Base-by-base conservation (phyloP, 2,888 invertebrate genomes). In the Campoletis raptor region DNA sequence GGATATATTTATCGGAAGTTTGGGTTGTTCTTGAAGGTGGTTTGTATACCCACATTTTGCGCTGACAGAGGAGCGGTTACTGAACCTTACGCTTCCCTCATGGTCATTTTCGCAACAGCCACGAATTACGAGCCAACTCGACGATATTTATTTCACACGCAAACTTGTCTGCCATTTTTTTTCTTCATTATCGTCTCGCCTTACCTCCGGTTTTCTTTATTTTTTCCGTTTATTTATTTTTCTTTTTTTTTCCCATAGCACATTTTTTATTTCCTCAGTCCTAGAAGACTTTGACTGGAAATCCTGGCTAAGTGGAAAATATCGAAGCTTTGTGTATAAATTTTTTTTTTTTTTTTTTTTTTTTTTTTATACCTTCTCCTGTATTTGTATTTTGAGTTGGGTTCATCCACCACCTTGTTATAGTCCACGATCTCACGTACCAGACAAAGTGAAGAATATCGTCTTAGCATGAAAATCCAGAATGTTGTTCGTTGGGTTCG, bases 111-210 rank as follows among this genome's bases (percentile, higher is more conserved):
- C 70, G 48, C 57, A 76, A 76, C 64, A 9, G 69, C 74, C 52
- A 77, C 61, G 64, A 80, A 66, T 85, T 85, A 85, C 37, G 80
- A 73, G 70, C 61, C 69, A 48, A 85, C 36, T 40, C 45, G 36
- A 76, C 70, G 52, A 66, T 74, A 85, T 85, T 85, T 81, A 85
- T 85, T 66, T 72, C 76, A 37, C 81, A 76, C 84, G 80, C 73
- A n/a, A 84, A 40, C 67, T 21, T 66, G 52, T 40, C 69, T 70
- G 48, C 61, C 70, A 36, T 67, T 45, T 40, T 21, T 52, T 45
- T 74, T 66, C 48, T 24, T 67, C 67, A 69, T 57, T 76, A 67
- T 83, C 69, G 70, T 52, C 64, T 70, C 54, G 18, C 30, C 18
- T 69, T 37, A 61, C 48, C 61, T 37, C 10, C 45, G 64, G 15